Evolutionary conservation across 2,888 invertebrate genomes (phyloP), one percentile per base, ranked within the genome.

Genomic region (Pristionchus arcanus): DNA sequence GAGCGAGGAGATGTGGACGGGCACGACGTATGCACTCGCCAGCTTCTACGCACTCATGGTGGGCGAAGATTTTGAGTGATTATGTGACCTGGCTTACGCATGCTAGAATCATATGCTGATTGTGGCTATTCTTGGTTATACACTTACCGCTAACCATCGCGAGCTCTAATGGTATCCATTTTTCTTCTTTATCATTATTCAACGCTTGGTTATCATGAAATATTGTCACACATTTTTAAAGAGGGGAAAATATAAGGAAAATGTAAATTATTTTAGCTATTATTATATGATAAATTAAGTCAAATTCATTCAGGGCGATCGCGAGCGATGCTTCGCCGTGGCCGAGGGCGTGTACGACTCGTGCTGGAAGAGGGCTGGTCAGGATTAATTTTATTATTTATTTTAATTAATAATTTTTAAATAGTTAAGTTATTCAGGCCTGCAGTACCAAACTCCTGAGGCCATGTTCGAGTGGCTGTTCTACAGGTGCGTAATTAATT

Each of bases 1-100:
- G 96, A 97, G 98, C 94, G 97, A 97, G 95, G 98, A 98, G 96
- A 97, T 97, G 93, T 98, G 98, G 98, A 97, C 97, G 1, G 98
- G 98, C 0, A 97, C 98, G 68, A 97, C 97, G 0, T 98, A 97
- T 94, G 97, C 97, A 0, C 95, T 98, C 15, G 97, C 97, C 2
- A 97, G 97, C 5, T 96, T 97, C 42, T 97, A 98, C 97, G 97
- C 98, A 90, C 91, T 91, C n/a, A 91, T 90, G 90, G 93, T 93
- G 37, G 90, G 68, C 31, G 42, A 42, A 42, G 9, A 42, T 42
- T 42, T 42, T n/a, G n/a, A n/a, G n/a, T n/a, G n/a, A n/a, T n/a
- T n/a, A n/a, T n/a, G n/a, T n/a, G n/a, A n/a, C n/a, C n/a, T n/a
- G n/a, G n/a, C n/a, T n/a, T n/a, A n/a, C n/a, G n/a, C n/a, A n/a